A percentile compares a stretch with the other conserved stretches of the same genome.
Evolutionary conservation across 64 coral and sea anemone species (phyloP).

Genomic region (Montipora sp.): DNA sequence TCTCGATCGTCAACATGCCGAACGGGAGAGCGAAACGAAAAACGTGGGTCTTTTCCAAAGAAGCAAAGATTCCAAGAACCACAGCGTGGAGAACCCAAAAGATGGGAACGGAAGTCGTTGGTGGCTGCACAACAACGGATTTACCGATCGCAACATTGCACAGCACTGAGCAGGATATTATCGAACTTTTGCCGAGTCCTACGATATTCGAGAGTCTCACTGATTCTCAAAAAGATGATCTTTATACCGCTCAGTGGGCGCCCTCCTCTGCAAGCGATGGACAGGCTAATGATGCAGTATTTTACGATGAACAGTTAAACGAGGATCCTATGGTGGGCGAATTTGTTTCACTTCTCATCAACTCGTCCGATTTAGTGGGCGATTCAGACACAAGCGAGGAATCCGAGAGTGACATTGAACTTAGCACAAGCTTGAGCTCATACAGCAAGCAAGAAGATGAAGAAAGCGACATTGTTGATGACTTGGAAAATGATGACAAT

Average conservation of each 20-base stretch:
- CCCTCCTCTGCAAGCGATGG: background rate
- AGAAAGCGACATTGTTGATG: conserved; percentile 9
- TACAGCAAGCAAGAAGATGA: conserved; percentile 1
- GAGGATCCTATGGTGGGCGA: background rate
- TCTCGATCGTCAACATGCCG: conserved; percentile 8
- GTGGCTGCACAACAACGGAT: conserved; percentile 6
- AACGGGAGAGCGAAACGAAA: background rate
- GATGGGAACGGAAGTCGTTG: conserved; percentile 5
- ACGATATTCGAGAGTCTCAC: too few relatives aligned
- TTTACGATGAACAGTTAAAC: background rate
- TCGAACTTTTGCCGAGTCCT: background rate
- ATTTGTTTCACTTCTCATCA: background rate
- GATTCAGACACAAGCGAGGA: background rate
- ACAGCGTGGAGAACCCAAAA: conserved; percentile 27
- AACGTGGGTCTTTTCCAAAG: conserved; percentile 40
- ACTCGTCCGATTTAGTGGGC: background rate
- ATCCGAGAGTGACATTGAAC: conserved; percentile 2
- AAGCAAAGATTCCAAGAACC: conserved; percentile 53
- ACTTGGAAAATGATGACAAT: conserved; percentile 16
- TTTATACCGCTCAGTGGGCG: background rate
- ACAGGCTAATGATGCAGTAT: background rate
- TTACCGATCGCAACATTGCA: background rate
- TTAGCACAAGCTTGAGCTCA: background rate
- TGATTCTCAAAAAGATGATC: too few relatives aligned
- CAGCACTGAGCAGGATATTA: background rate